phyloP scores from a whole-genome alignment of 2,797 vertebrate species.

The Picus viridis region DNA sequence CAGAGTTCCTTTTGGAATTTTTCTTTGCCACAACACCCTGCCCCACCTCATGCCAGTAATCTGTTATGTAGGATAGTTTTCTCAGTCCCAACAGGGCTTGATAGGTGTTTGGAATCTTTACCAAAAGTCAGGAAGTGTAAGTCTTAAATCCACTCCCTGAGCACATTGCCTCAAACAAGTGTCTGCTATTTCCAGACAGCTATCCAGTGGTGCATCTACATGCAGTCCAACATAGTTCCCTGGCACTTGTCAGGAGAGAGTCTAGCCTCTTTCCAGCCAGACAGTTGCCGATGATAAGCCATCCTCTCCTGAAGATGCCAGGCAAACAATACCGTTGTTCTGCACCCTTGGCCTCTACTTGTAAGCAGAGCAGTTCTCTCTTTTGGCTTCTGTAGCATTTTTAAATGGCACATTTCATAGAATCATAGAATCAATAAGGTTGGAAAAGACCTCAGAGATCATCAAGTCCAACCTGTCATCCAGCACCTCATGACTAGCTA shows the following conservation, averaged over 20 bases:
- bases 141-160: background rate
- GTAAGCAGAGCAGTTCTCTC: background rate
- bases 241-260: background rate
- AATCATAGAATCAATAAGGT: no score
- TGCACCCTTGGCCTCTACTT: background rate
- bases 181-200: background rate
- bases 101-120: background rate
- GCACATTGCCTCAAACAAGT: background rate
- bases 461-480: no score
- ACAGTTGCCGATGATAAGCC: fast-evolving
- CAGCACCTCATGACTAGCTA: no score
- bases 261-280: background rate
- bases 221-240: fast-evolving
- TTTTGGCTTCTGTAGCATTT: background rate
- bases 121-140: background rate
- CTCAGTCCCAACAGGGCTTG: background rate
- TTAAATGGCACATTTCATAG: no score
- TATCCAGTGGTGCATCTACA: fast-evolving
- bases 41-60: background rate
- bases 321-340: background rate
- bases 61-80: background rate
- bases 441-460: no score
- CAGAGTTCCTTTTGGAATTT: background rate
- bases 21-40: background rate
- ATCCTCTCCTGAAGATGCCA: background rate